Evolutionary conservation across 2,888 invertebrate genomes (phyloP).

Genomic region (Caenorhabditis sinica): DNA sequence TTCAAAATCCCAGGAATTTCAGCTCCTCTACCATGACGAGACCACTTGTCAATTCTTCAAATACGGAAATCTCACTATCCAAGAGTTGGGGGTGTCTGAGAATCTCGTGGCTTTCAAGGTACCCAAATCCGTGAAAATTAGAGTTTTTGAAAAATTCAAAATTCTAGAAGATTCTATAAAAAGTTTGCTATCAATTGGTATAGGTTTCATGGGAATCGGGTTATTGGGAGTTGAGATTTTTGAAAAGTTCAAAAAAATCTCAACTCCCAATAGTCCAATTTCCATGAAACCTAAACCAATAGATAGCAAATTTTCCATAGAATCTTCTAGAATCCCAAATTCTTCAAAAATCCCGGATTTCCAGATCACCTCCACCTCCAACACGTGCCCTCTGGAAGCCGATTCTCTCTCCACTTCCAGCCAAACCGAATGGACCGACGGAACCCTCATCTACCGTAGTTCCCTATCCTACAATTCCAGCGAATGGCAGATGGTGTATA

Average conservation of each 20-base stretch:
- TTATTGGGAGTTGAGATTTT: too few relatives aligned
- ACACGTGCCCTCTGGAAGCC: background rate
- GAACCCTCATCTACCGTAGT: background rate
- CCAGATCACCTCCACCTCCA: background rate
- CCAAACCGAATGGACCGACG: background rate
- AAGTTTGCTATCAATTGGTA: too few relatives aligned
- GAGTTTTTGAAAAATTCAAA: too few relatives aligned
- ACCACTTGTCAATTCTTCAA: background rate
- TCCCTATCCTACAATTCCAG: background rate
- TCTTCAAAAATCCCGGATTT: too few relatives aligned
- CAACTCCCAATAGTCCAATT: too few relatives aligned
- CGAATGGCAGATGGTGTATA: background rate
- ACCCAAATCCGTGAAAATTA: background rate
- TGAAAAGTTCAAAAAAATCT: too few relatives aligned
- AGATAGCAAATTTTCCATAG: too few relatives aligned
- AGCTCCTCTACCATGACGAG: background rate
- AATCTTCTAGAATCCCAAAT: too few relatives aligned
- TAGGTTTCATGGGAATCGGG: too few relatives aligned
- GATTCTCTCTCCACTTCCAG: background rate
- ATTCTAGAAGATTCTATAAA: too few relatives aligned
- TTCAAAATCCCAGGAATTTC: too few relatives aligned
- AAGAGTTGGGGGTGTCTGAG: background rate
- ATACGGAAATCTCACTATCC: background rate
- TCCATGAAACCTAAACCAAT: too few relatives aligned
- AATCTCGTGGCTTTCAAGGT: background rate